Evolutionary conservation across 2,888 invertebrate species (phyloP).

Genomic region (Papilio protenor): DNA sequence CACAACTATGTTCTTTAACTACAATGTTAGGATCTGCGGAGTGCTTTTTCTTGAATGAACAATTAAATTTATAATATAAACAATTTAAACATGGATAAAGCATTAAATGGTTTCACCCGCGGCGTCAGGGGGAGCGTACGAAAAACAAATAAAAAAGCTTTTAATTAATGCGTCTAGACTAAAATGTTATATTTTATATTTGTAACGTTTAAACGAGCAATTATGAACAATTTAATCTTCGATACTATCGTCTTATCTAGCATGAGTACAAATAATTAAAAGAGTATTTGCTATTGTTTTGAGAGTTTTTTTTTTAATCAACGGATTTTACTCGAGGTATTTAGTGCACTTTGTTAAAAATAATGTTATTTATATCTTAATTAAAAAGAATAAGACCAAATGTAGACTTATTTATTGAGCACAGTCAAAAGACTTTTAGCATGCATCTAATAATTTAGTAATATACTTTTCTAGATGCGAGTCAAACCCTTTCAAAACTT

Average conservation of each 20-base stretch:
- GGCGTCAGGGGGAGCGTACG: background rate
- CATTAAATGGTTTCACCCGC: background rate
- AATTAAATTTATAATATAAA: background rate
- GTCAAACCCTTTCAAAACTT: too few relatives aligned
- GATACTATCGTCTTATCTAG: conserved; percentile 29
- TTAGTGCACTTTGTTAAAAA: background rate
- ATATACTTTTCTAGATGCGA: too few relatives aligned
- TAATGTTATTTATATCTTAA: background rate
- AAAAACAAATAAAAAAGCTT: conserved; percentile 12
- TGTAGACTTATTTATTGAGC: too few relatives aligned
- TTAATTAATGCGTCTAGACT: conserved; percentile 40
- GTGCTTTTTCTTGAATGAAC: background rate
- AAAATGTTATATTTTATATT: conserved; percentile 23
- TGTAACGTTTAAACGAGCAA: conserved; percentile 25
- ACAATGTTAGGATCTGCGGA: background rate
- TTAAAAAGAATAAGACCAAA: too few relatives aligned
- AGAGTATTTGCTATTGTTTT: background rate
- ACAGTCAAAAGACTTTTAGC: too few relatives aligned
- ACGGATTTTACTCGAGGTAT: background rate
- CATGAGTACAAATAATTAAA: conserved; percentile 29
- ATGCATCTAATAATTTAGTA: too few relatives aligned
- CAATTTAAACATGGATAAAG: background rate
- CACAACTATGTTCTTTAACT: background rate
- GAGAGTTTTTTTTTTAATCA: background rate
- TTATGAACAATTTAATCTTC: conserved; percentile 30